Base-by-base conservation (phyloP, 2,888 invertebrate species). In the Abscondita cerata region DNA sequence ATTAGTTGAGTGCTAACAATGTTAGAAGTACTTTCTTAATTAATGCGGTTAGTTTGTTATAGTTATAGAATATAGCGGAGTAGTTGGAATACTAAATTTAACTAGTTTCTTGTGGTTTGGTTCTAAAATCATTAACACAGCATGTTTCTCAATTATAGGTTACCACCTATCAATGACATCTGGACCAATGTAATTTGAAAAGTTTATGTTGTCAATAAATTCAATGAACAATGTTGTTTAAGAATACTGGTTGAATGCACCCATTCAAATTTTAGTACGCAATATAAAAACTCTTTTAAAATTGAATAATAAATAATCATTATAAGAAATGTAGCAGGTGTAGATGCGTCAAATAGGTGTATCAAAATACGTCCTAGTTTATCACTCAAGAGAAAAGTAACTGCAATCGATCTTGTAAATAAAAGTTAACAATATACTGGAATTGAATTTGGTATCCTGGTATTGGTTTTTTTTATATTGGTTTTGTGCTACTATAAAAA, bases 271-370 rank as follows among this genome's bases (percentile, higher is more conserved):
- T 25, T 25, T 25, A 25, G 6, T 44, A 9, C 19, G 19, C n/a
- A n/a, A 9, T 2, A 44, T 11, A 18, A 12, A 41, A 41, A 41
- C 18, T 44, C 5, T 19, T 44, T 44, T 44, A 44, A 44, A 44
- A 44, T 44, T 18, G 44, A 19, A 44, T 34, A 33, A 54, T 54
- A 54, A 54, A 54, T 54, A 54, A 44, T 44, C 44, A 44, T 54
- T 54, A 54, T 34, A 44, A 44, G 44, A 54, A 54, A 6, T 54
- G 54, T 44, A 54, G 54, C 54, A 54, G 54, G 54, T 54, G 54
- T 44, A 12, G 54, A 33, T 54, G 13, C 54, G 18, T 54, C 15
- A 16, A 46, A 33, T 25, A 33, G 54, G 54, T 54, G 54, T 54
- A 54, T 54, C 44, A 54, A 44, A 46, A 46, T 33, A 46, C 54